phyloP scores from a whole-genome alignment of 2,797 vertebrate species.

The Rhadinocentrus ornatus region DNA sequence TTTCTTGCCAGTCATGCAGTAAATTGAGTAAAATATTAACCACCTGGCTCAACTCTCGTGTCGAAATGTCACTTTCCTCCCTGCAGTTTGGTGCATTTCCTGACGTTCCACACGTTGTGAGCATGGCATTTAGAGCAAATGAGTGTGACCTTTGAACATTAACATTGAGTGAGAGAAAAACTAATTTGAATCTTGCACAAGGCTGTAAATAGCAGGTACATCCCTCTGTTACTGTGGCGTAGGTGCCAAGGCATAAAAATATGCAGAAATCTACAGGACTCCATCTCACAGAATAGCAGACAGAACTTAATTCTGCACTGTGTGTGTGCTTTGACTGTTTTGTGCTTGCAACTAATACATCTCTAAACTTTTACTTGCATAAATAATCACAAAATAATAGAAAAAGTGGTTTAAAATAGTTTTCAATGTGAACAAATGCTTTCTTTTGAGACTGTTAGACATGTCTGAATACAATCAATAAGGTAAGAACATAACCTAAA shows the following conservation, averaged over 20 bases:
- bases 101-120: slow-evolving; percentile 50
- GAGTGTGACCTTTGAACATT: slow-evolving; percentile 63
- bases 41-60: slow-evolving; percentile 23
- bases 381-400: no score
- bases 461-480: neutral
- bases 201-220: slow-evolving; percentile 47
- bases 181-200: slow-evolving; percentile 66
- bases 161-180: slow-evolving; percentile 39
- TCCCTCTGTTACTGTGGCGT: neutral
- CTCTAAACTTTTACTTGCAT: no score
- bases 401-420: no score
- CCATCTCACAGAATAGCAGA: neutral
- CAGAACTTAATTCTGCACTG: no score
- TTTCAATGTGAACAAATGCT: no score
- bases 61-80: slow-evolving; percentile 63
- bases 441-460: neutral
- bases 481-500: neutral
- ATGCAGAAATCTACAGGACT: slow-evolving; percentile 20
- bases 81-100: slow-evolving; percentile 61
- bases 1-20: neutral
- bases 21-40: slow-evolving; percentile 30
- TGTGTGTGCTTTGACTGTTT: neutral
- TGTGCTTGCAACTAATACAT: neutral
- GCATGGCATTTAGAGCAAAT: slow-evolving; percentile 66
- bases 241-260: slow-evolving; percentile 29